phyloP scores from a whole-genome alignment of 2,888 invertebrate species.

The Amphiduros pacificus region DNA sequence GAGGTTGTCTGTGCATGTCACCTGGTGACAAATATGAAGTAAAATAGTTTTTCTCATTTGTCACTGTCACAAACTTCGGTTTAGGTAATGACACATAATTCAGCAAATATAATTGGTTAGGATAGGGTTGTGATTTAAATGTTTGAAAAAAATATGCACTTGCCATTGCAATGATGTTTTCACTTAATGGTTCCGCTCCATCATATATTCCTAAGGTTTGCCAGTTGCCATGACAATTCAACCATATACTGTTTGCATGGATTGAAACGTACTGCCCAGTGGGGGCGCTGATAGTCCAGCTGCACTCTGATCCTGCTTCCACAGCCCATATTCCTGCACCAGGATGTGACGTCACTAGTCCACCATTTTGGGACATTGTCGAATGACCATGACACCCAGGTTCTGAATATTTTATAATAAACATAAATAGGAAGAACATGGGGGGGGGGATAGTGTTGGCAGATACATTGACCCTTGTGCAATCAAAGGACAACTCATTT shows the following conservation, averaged over 20 bases:
- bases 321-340: slow-evolving; percentile 6
- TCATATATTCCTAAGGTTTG: slow-evolving; percentile 2
- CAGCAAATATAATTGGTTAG: too few relatives aligned
- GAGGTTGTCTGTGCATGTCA: slow-evolving; percentile 5
- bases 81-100: too few relatives aligned
- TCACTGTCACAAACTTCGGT: neutral
- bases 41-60: too few relatives aligned
- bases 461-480: too few relatives aligned
- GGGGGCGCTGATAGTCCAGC: slow-evolving; percentile 4
- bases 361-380: neutral
- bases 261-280: neutral
- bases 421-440: too few relatives aligned
- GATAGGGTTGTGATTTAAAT: too few relatives aligned
- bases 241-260: neutral
- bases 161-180: slow-evolving; percentile 3
- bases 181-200: neutral
- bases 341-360: slow-evolving; percentile 2
- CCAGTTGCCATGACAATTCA: slow-evolving; percentile 6
- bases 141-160: too few relatives aligned
- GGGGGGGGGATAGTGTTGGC: too few relatives aligned
- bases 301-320: slow-evolving; percentile 4
- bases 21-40: neutral
- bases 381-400: slow-evolving; percentile 2
- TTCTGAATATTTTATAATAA: too few relatives aligned
- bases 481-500: too few relatives aligned